phyloP scores from a whole-genome alignment of 1,140 invertebrate species.

The Trichonephila clavata region DNA sequence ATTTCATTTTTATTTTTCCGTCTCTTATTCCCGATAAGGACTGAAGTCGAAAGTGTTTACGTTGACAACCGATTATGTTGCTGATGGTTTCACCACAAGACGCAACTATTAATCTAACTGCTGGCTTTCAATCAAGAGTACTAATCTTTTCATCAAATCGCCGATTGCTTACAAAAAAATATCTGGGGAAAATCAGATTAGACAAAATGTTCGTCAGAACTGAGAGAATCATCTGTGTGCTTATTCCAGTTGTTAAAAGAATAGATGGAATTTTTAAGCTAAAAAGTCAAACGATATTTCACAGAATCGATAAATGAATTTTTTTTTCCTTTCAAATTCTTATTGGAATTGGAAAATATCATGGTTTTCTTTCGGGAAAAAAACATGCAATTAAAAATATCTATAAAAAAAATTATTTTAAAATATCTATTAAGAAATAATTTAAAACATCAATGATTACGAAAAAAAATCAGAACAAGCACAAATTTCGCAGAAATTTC shows the following conservation, averaged over 20 bases:
- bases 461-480: no score
- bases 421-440: no score
- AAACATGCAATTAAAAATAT: no score
- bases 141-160: conserved; percentile 11
- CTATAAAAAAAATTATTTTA: no score
- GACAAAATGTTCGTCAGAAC: not conserved
- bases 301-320: no score
- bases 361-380: no score
- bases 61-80: conserved; percentile 1
- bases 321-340: no score
- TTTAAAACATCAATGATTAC: no score
- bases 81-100: not conserved
- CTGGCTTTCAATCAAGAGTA: not conserved
- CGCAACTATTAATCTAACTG: conserved; percentile 4
- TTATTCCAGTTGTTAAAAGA: not conserved
- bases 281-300: no score
- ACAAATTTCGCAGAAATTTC: no score
- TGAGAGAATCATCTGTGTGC: not conserved
- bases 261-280: no score
- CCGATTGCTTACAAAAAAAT: not conserved
- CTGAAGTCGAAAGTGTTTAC: not conserved
- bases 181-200: not conserved
- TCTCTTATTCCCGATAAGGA: conserved; percentile 9
- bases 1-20: conserved; percentile 24
- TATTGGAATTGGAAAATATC: no score